A percentile compares a stretch with the other conserved stretches of the same genome.
phyloP scores from a whole-genome alignment of 2,113 vertebrate genomes.

The Chinchilla lanigera region DNA sequence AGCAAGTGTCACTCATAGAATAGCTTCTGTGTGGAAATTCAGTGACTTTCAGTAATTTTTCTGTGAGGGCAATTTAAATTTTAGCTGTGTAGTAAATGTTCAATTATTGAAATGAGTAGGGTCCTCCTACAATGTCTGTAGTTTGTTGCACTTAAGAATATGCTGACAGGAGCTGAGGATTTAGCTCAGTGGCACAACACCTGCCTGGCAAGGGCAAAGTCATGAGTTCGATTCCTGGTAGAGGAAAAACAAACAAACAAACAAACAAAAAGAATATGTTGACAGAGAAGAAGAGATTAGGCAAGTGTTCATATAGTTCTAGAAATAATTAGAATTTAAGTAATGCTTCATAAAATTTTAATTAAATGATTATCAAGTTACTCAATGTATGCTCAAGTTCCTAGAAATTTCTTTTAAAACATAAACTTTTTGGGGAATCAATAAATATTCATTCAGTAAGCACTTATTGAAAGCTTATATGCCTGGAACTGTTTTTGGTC shows the following conservation, averaged over 20 bases:
- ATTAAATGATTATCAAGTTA: conserved; percentile 47
- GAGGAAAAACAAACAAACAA: too few relatives aligned
- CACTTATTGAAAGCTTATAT: background rate
- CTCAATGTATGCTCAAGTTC: conserved; percentile 29
- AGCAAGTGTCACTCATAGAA: background rate
- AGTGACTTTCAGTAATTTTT: background rate
- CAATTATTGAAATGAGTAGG: background rate
- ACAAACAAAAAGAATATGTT: too few relatives aligned
- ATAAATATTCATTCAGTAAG: background rate
- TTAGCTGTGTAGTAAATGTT: background rate
- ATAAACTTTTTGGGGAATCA: background rate
- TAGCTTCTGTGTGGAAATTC: background rate
- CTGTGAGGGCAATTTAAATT: background rate
- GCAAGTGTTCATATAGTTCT: conserved; percentile 47
- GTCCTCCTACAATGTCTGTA: background rate
- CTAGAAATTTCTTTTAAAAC: conserved; percentile 28
- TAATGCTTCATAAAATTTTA: background rate
- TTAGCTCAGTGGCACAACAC: too few relatives aligned
- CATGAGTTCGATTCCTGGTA: too few relatives aligned
- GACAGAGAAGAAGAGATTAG: background rate
- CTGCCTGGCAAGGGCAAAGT: too few relatives aligned
- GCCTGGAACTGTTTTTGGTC: background rate
- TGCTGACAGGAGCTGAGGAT: too few relatives aligned
- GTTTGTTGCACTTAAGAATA: conserved; percentile 17
- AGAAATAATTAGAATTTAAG: conserved; percentile 57